Base-by-base conservation (phyloP, 1,140 invertebrate genomes). In the Heliconius eleuchia region DNA sequence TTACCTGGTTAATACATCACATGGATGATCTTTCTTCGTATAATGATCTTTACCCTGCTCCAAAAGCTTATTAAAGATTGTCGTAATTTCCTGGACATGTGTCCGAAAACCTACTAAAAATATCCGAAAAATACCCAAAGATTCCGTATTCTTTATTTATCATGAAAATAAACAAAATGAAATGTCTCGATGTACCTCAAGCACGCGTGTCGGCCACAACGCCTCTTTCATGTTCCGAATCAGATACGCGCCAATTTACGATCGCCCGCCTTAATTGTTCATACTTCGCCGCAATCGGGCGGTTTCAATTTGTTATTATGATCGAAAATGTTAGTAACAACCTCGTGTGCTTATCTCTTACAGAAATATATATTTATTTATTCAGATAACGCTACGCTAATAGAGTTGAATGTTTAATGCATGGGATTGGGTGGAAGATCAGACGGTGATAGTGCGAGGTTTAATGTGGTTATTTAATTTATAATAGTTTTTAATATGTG, bases 211-310 rank as follows among this genome's bases (percentile, higher is more conserved):
- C 82, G 76, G 52, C 82, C 86, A 83, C 84, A 85, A 92, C 91
- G 92, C 92, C 92, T 89, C 90, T 93, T 92, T 82, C 92, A 92
- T 93, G 92, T 93, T 84, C 82, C 82, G 84, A 82, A 91, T 91
- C 90, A 87, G 88, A 91, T 91, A 87, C 83, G 80, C 84, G 79
- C 82, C 85, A 85, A 93, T 93, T 93, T 93, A 93, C 91, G 80
- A 83, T 74, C 83, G 76, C 79, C 87, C 90, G 89, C 90, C 91
- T 89, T 93, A 92, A 93, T 93, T 93, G 90, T 83, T 84, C 85
- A 85, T 88, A 85, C 86, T 83, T 85, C 82, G 86, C 85, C 84
- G 83, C 88, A 87, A 85, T 84, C 88, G 81, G 85, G 84, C 84
- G 83, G 83, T 88, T 89, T 92, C 91, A 91, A 92, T 93, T 92